These are phyloP conservation scores for Xylota sylvarum DNA, from an alignment of 2,888 invertebrate genomes.

Conservation along the genomic window DNA sequence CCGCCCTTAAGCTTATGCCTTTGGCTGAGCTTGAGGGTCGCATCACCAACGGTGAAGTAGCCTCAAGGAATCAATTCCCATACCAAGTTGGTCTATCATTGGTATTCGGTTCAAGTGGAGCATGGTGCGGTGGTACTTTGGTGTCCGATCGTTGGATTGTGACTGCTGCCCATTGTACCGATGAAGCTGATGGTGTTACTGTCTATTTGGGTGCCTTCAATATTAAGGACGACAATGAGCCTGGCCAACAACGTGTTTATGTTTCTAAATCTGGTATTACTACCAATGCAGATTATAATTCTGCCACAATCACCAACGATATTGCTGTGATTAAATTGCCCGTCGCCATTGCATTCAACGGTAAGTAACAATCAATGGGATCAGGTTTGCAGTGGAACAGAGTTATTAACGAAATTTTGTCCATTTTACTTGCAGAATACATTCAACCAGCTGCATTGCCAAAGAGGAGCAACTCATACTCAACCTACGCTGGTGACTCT, in stretches of 20 bases:
- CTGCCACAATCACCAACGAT: slow-evolving; percentile 78
- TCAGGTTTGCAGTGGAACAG: no score
- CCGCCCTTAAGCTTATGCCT: slow-evolving; percentile 75
- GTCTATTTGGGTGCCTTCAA: slow-evolving; percentile 78
- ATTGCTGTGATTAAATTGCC: slow-evolving; percentile 80
- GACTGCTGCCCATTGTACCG: slow-evolving; percentile 80
- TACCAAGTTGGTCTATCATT: slow-evolving; percentile 78
- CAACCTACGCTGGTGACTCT: slow-evolving; percentile 77
- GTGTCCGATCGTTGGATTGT: slow-evolving; percentile 79
- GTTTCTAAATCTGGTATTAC: slow-evolving; percentile 72
- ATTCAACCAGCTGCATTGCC: slow-evolving; percentile 80
- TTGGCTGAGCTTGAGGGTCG: slow-evolving; percentile 74
- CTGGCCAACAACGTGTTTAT: slow-evolving; percentile 76
- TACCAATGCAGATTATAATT: slow-evolving; percentile 78
- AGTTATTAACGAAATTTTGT: not conserved
- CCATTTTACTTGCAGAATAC: slow-evolving; percentile 51
- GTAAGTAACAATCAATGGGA: slow-evolving; percentile 78
- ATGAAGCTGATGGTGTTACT: slow-evolving; percentile 71
- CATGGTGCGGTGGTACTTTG: slow-evolving; percentile 80
- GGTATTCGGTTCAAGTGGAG: slow-evolving; percentile 36
- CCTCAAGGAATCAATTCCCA: slow-evolving; percentile 76
- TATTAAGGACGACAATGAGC: slow-evolving; percentile 72
- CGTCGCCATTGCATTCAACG: slow-evolving; percentile 81
- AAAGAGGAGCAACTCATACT: slow-evolving; percentile 66
- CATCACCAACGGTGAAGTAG: slow-evolving; percentile 78